Evolutionary conservation across 2,888 invertebrate genomes (phyloP).

Genomic region (Autographa gamma): DNA sequence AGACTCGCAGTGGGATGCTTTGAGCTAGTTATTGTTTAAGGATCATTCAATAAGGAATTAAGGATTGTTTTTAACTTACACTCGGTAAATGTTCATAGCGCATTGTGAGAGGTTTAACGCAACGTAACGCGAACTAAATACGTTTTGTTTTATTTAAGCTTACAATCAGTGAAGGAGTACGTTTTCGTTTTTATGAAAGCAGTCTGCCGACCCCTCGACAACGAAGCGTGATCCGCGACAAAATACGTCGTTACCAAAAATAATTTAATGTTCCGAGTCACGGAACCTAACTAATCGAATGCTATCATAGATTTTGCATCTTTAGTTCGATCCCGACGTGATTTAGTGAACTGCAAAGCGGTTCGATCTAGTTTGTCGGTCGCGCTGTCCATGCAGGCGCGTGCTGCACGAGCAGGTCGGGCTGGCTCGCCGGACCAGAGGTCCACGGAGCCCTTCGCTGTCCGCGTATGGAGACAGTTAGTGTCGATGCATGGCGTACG

Average conservation of each 20-base stretch:
- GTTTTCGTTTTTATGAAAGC: neutral
- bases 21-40: too few relatives aligned
- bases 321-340: neutral
- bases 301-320: conserved; percentile 1
- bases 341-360: conserved; percentile 1
- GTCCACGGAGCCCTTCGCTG: neutral
- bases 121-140: neutral
- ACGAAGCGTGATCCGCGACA: neutral
- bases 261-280: conserved; percentile 22
- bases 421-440: neutral
- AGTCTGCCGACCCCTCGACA: neutral
- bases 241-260: conserved; percentile 1
- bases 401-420: neutral
- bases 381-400: neutral
- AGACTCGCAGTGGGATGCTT: too few relatives aligned
- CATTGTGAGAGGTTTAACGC: neutral
- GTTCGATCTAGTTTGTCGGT: neutral
- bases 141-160: neutral
- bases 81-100: neutral
- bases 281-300: neutral
- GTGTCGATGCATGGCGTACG: neutral
- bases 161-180: neutral
- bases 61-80: too few relatives aligned
- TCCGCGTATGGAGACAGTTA: neutral
- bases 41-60: too few relatives aligned